Percentiles rank a stretch among this genome's conserved stretches.
Conservation (phyloP, 2,797 vertebrate genomes). For the Amniataba percoides region DNA sequence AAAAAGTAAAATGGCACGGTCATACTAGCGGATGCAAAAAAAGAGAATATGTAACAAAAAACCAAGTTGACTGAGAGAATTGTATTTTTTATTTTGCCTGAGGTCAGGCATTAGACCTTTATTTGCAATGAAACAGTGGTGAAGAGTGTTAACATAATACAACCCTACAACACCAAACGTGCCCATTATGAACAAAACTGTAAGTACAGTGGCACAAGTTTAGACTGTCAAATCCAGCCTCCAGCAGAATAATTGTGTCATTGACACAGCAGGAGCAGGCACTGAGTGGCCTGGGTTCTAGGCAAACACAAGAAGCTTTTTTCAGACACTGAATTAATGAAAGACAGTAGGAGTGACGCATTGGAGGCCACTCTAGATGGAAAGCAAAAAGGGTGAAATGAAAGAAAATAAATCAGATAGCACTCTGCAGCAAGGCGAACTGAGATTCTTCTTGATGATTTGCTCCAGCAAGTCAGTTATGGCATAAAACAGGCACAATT, state of each 20-base stretch:
- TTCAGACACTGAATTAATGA: constrained; percentile 14
- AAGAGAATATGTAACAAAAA: neutral
- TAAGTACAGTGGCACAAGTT: too few relatives aligned
- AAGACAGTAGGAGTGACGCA: constrained; percentile 14
- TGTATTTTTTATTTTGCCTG: too few relatives aligned
- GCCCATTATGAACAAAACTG: neutral
- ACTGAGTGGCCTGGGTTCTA: neutral
- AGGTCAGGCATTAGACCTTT: too few relatives aligned
- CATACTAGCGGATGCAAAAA: neutral
- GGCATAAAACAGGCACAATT: constrained; percentile 32
- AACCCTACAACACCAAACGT: neutral
- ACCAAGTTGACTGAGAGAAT: too few relatives aligned
- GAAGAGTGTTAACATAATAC: neutral
- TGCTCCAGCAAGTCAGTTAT: constrained; percentile 29
- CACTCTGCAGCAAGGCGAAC: constrained; percentile 11
- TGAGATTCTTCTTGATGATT: constrained; percentile 17
- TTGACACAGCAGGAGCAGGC: neutral
- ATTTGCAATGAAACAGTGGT: neutral
- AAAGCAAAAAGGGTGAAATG: constrained; percentile 25
- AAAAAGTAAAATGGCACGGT: neutral
- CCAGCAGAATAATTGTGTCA: constrained; percentile 9
- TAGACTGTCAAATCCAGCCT: neutral
- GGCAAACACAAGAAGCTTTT: constrained; percentile 19
- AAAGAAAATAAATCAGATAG: constrained; percentile 26
- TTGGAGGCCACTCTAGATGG: neutral